Base-by-base conservation (phyloP, 23 tunicate genomes). In the Botrylloides violaceus region DNA sequence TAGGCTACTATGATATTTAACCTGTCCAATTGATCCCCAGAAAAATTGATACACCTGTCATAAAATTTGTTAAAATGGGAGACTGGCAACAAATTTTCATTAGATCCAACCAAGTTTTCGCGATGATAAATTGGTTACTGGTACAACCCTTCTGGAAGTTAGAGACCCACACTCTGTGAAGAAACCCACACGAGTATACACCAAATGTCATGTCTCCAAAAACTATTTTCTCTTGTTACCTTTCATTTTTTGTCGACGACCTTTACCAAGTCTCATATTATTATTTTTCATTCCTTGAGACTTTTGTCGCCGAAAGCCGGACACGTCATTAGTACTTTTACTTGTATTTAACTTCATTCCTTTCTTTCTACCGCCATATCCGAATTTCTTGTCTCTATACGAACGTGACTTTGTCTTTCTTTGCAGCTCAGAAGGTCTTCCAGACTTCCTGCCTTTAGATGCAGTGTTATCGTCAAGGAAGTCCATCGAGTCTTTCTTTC, bases 361-460 rank as follows among this genome's bases (percentile, higher is more conserved):
- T 43, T 59, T 84, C 62, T 90, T 90, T 33, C 59, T 79, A 4
- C 97, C 97, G 32, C 97, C 97, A 50, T 72, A 83, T 31, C 97
- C 97, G 57, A 50, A 90, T 48, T 90, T 90, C 32, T 80, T 74
- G 50, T 88, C 68, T 33, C 71, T 59, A 66, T 32, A 66, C 12
- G 80, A 49, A 27, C 88, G 75, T 37, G 49, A 31, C 27, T 68
- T 68, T 43, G 53, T 43, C 70, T 33, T 29, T 63, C 32, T 31
- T 30, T 63, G 70, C 28, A 27, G 34, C 21, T 24, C 74, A 35
- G 36, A 24, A 25, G 36, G 74, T 23, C 36, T 15, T 68, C 37
- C 56, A 37, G 74, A 36, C 37, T 68, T 53, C 58, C 56, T 75
- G 19, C 88, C 88, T 22, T 12, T 25, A 76, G 53, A 61, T 34